Conservation (phyloP, 2,797 vertebrate species). For the Carduelis carduelis region DNA sequence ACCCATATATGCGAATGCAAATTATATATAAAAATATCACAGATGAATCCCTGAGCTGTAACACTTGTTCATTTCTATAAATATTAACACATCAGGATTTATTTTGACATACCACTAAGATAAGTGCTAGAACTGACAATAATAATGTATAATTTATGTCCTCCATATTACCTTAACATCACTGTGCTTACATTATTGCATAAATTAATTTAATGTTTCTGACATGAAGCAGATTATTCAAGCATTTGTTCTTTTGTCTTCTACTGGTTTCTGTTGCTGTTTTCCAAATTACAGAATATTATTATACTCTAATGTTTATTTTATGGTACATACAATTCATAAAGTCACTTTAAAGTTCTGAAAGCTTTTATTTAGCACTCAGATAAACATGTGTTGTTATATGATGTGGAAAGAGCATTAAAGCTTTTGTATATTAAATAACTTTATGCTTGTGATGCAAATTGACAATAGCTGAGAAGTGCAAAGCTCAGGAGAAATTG, state of each 20-base stretch:
- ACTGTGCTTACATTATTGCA: conserved; percentile 78
- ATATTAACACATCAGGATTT: conserved; percentile 77
- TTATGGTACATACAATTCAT: conserved; percentile 60
- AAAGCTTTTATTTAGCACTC: conserved; percentile 64
- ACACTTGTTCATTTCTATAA: conserved; percentile 79
- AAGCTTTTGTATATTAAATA: conserved; percentile 58
- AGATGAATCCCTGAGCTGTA: conserved; percentile 66
- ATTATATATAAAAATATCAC: conserved; percentile 66
- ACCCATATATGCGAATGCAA: conserved; percentile 61
- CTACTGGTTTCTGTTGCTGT: conserved; percentile 44
- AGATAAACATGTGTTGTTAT: conserved; percentile 42
- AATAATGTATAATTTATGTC: conserved; percentile 81
- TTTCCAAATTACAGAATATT: conserved; percentile 68
- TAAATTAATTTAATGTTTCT: conserved; percentile 81
- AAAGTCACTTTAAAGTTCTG: conserved; percentile 67
- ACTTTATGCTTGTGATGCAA: conserved; percentile 58
- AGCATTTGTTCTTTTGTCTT: conserved; percentile 77
- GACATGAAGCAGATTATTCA: conserved; percentile 75
- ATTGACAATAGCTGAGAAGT: conserved; percentile 50
- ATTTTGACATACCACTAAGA: conserved; percentile 77
- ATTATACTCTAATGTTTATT: conserved; percentile 69
- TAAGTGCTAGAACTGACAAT: conserved; percentile 80
- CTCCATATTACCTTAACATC: conserved; percentile 78
- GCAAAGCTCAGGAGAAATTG: conserved; percentile 49
- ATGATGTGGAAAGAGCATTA: conserved; percentile 27